Evolutionary conservation across 2,797 vertebrate genomes (phyloP).

Genomic region (Pseudotriccus pelzelni): DNA sequence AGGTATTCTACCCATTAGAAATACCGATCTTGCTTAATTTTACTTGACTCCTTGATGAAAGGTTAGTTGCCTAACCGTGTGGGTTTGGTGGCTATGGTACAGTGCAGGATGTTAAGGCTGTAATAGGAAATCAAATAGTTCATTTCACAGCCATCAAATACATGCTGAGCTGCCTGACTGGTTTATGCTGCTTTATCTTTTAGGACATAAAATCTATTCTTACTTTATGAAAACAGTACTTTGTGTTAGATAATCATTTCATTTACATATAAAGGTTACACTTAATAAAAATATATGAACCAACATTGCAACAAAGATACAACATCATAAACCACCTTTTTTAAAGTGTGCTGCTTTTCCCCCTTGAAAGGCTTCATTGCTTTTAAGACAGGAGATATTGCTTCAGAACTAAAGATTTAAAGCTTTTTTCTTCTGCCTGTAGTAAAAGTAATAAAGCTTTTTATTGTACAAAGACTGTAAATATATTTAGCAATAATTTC

Average conservation of each 20-base stretch:
- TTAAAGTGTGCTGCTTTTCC: slow-evolving; percentile 25
- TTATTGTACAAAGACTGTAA: slow-evolving; percentile 73
- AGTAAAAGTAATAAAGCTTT: slow-evolving; percentile 76
- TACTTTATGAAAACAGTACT: slow-evolving; percentile 73
- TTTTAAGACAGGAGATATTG: slow-evolving; percentile 72
- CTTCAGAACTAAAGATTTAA: slow-evolving; percentile 77
- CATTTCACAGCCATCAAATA: slow-evolving; percentile 72
- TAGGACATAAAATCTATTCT: slow-evolving; percentile 66
- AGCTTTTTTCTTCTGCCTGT: slow-evolving; percentile 67
- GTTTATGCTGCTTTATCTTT: slow-evolving; percentile 69
- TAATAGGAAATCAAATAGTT: slow-evolving; percentile 73
- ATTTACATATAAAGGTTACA: slow-evolving; percentile 74
- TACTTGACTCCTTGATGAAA: slow-evolving; percentile 25
- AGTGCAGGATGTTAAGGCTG: slow-evolving; percentile 11
- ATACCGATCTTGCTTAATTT: neutral
- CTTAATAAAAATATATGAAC: slow-evolving; percentile 78
- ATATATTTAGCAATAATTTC: slow-evolving; percentile 76
- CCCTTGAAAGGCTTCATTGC: slow-evolving; percentile 70
- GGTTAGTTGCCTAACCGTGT: neutral
- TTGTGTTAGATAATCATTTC: slow-evolving; percentile 72
- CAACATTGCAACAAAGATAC: slow-evolving; percentile 66
- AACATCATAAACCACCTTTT: slow-evolving; percentile 66
- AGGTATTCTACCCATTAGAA: slow-evolving; percentile 30
- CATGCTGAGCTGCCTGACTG: slow-evolving; percentile 56
- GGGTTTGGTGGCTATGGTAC: slow-evolving; percentile 36